Conservation (phyloP, 2,888 invertebrate species). For the Zaprionus obscuricornis region DNA sequence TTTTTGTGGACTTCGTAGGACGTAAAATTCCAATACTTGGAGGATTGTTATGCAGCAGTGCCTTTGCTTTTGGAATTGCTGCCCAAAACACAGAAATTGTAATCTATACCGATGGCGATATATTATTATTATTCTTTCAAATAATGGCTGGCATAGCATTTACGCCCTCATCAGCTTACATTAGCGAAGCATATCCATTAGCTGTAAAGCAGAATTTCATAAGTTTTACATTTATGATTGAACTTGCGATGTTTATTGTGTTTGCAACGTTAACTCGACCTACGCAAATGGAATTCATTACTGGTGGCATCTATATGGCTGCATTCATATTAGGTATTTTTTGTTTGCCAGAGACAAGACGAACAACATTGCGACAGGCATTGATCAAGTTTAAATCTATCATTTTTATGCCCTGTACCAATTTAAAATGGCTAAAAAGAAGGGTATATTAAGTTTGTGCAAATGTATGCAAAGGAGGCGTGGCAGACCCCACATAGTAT, state of each 20-base stretch:
- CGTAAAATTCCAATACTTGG: constrained; percentile 50
- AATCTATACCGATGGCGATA: neutral
- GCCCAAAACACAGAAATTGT: too few relatives aligned
- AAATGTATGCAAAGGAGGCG: too few relatives aligned
- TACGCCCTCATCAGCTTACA: constrained; percentile 59
- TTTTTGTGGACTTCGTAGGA: constrained; percentile 58
- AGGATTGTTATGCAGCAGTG: constrained; percentile 43
- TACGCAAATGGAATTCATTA: constrained; percentile 42
- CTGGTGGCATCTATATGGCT: constrained; percentile 47
- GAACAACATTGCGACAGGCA: constrained; percentile 62
- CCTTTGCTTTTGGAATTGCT: constrained; percentile 50
- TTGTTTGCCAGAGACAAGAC: constrained; percentile 74
- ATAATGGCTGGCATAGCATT: constrained; percentile 56
- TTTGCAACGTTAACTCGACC: neutral
- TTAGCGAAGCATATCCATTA: constrained; percentile 72
- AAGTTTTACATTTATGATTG: constrained; percentile 33
- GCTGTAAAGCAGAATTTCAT: constrained; percentile 60
- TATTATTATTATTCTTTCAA: constrained; percentile 46
- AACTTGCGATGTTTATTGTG: constrained; percentile 41
- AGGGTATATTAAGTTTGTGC: too few relatives aligned
- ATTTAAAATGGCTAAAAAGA: too few relatives aligned
- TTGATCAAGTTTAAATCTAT: constrained; percentile 50
- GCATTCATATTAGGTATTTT: constrained; percentile 40
- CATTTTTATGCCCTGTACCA: too few relatives aligned
- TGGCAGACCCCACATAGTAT: too few relatives aligned